Evolutionary conservation across 2,113 vertebrate species (phyloP), one percentile per base, ranked within the genome.

Genomic region (Brachypteracias leptosomus): DNA sequence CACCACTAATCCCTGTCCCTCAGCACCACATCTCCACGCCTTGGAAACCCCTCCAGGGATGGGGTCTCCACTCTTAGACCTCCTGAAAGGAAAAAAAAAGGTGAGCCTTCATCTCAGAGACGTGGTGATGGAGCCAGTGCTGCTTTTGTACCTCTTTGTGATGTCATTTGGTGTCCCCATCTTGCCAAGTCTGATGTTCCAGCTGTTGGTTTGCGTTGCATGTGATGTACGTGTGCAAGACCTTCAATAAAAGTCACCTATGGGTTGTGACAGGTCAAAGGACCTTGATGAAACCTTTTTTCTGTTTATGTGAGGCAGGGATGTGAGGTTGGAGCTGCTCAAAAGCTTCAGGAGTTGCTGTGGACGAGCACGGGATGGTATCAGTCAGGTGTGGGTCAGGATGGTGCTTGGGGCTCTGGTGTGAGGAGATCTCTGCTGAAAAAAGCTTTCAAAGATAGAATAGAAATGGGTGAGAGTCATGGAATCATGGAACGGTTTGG

Each of bases 191-290:
- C 26, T 22, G 8, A 21, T 14, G 18, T 49, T 62, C 58, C 38
- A 36, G 36, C 6, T 49, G 7, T 11, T 73, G 72, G 19, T 86
- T 16, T 59, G 51, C 28, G 16, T 2, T 52, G 26, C 58, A 33
- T 55, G 72, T 22, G 13, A 7, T 7, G 20, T 13, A 3, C 18
- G 61, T 40, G 42, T 36, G 51, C 26, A 58, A 20, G 5, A 21
- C 11, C 42, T 33, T 11, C 52, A 95, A 82, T 89, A 95, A 95
- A 95, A 87, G 10, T 8, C 54, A 58, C 11, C 11, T 28, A 3
- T 13, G 47, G 0, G 0, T 29, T 40, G 51, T 40, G 31, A 84
- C 47, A 49, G 24, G 20, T 14, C 4, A 3, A 10, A 11, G 61
- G n/a, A 40, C 2, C 2, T 66, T 12, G 21, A 21, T n/a, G 26